A percentile compares a stretch with the other conserved stretches of the same genome.
These are phyloP conservation scores for Hapalemur alaotrensis DNA, from an alignment of 2,797 vertebrate species.

Conservation along the genomic window DNA sequence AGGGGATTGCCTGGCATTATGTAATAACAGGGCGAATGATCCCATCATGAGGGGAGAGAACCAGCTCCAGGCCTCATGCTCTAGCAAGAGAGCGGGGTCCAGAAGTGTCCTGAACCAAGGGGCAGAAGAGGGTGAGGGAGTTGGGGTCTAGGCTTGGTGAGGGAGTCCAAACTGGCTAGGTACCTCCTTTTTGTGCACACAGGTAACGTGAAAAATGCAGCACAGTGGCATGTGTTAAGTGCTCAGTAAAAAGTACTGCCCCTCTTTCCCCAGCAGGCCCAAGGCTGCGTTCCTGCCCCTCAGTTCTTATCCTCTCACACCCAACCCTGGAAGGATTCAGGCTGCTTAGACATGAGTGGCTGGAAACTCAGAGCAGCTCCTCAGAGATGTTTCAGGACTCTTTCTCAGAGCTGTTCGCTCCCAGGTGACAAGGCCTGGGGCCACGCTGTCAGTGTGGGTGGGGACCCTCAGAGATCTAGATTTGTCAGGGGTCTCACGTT, in stretches of 20 bases:
- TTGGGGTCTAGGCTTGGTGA: background rate
- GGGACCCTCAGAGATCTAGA: background rate
- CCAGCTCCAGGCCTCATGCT: background rate
- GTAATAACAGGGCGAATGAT: background rate
- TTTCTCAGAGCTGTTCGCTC: background rate
- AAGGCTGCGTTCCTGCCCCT: background rate
- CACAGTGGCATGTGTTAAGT: rapidly evolving
- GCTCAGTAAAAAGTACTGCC: background rate
- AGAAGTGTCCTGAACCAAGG: background rate
- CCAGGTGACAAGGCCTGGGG: background rate
- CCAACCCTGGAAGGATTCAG: background rate
- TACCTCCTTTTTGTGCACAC: background rate
- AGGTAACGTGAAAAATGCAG: background rate
- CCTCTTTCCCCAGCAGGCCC: no score
- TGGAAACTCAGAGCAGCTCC: background rate
- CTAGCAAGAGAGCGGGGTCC: background rate
- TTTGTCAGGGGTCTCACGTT: background rate
- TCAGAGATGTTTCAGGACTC: background rate
- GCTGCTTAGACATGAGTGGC: background rate
- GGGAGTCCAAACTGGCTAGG: background rate
- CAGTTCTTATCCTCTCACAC: background rate
- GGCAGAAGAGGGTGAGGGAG: background rate
- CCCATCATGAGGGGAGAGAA: background rate
- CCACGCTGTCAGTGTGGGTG: background rate
- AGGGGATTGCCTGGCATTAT: background rate